phyloP scores from a whole-genome alignment of 2,113 vertebrate species.

The Prionailurus viverrinus region DNA sequence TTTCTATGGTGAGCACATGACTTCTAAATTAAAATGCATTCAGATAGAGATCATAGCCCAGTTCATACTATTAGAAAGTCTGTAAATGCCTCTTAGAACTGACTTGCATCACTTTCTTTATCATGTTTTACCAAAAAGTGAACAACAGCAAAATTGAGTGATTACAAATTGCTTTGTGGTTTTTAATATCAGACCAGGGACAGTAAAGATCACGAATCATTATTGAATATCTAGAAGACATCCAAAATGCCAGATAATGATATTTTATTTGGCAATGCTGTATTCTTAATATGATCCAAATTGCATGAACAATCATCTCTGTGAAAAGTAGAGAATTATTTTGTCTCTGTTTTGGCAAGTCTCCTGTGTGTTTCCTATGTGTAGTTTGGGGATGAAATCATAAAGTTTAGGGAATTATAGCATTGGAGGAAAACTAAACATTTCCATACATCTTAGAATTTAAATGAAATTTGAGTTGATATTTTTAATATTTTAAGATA shows the following conservation, averaged over 20 bases:
- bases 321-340: conserved; percentile 57
- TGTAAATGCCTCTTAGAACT: not conserved
- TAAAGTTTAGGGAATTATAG: not conserved
- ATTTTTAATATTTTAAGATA: conserved; percentile 43
- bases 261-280: conserved; percentile 58
- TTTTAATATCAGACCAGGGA: not conserved
- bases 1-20: not conserved
- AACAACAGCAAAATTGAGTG: conserved; percentile 21
- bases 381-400: not conserved
- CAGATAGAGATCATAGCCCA: not conserved
- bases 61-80: not conserved
- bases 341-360: conserved; percentile 54
- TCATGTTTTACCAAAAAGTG: conserved; percentile 35
- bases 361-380: not conserved
- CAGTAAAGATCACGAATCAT: not conserved
- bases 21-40: conserved; percentile 11
- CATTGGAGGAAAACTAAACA: not conserved
- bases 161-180: conserved; percentile 42
- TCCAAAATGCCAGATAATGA: conserved; percentile 46
- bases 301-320: conserved; percentile 30
- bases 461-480: not conserved
- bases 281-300: conserved; percentile 47
- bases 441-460: not conserved
- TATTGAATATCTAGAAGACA: conserved; percentile 13
- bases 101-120: not conserved